Evolutionary conservation across 2,113 vertebrate species (phyloP), one percentile per base, ranked within the genome.

Genomic region (Coregonus clupeaformis): DNA sequence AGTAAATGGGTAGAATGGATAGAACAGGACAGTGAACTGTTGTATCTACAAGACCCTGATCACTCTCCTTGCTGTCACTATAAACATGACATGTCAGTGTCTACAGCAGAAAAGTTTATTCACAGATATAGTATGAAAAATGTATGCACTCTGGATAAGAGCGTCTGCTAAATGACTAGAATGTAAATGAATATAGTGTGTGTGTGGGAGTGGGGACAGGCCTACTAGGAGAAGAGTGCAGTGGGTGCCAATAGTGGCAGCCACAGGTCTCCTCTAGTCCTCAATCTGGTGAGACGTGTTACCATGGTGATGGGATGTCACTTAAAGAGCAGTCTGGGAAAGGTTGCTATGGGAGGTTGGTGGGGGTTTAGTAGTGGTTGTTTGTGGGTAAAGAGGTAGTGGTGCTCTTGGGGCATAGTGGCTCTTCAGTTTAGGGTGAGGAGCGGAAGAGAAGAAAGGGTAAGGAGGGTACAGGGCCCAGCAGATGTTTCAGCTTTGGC

Each of bases 401-500:
- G 66, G 22, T 45, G 52, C 18, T n/a, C 29, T 30, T 0, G 5
- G 64, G 32, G 2, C 64, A 67, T 64, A 72, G 80, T 29, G 63
- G 25, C 25, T 29, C 14, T 79, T 82, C 63, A 24, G 13, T 69
- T 68, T 59, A 73, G 73, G 76, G 36, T 24, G 69, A 77, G 66
- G 68, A 66, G 75, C 27, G 77, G 79, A 81, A 76, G 80, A 79
- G 80, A 45, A 75, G 77, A 45, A 32, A 65, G 63, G 14, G 69
- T 65, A 73, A 42, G 36, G 82, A 64, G 72, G 82, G 80, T 73
- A 59, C 42, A 69, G 25, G 62, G 86, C 68, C 81, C 82, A 86
- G 87, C 92, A 93, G 90, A 93, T 94, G 92, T 92, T 93, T 93
- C 86, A 90, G 89, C 87, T 94, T 93, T 90, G 81, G 81, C 85